These are phyloP conservation scores for Pseudorhiza aurosa DNA, from an alignment of 30 jellyfish, hydroid and myxozoan species.

Conservation along the genomic window DNA sequence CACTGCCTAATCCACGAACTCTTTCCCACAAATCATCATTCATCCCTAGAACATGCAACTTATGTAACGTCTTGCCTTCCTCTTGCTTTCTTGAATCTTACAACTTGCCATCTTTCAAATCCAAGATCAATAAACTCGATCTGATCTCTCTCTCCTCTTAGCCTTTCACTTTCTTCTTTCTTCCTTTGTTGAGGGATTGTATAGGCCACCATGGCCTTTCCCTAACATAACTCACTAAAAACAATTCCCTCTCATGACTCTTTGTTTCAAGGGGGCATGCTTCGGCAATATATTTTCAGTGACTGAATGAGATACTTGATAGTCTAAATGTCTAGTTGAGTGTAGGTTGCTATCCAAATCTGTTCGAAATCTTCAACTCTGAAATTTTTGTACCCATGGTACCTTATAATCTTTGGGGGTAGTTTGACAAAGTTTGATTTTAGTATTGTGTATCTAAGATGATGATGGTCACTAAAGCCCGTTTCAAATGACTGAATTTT, in stretches of 20 bases:
- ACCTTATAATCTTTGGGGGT: slow-evolving; percentile 6
- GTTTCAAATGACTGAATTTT: slow-evolving; percentile 55
- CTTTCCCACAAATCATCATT: no score
- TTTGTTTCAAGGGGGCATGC: neutral
- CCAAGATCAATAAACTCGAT: no score
- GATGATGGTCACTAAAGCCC: slow-evolving; percentile 68
- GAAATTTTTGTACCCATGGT: slow-evolving; percentile 9
- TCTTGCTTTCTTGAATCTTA: no score
- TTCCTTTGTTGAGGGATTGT: neutral
- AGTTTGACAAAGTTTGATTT: slow-evolving; percentile 34
- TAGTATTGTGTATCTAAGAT: slow-evolving; percentile 41
- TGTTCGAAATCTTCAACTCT: neutral
- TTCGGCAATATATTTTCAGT: neutral
- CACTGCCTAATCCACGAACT: no score
- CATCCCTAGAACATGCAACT: no score
- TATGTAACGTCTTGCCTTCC: no score
- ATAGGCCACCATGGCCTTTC: neutral
- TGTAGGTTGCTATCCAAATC: neutral
- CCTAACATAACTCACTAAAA: no score
- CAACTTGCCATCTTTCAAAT: no score
- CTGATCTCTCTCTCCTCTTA: neutral
- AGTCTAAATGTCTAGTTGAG: neutral
- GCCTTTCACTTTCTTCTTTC: neutral
- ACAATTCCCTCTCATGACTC: neutral
- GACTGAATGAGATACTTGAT: slow-evolving; percentile 1